A percentile compares a stretch with the other conserved stretches of the same genome.
Evolutionary conservation across 2,113 vertebrate genomes (phyloP).

Genomic region (Micronisus gabar): DNA sequence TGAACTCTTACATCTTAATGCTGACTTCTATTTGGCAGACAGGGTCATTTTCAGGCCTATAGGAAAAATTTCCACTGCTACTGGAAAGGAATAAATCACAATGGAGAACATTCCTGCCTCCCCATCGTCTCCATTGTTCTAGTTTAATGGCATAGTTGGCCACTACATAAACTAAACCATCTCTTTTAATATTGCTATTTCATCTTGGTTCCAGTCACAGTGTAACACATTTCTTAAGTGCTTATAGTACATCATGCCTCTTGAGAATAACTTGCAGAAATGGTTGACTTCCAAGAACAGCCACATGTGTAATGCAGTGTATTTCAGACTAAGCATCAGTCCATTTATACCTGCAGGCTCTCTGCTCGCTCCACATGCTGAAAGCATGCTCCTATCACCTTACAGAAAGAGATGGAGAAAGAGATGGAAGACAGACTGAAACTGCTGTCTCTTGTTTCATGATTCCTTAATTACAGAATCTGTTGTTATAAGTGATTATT

Average conservation of each 20-base stretch:
- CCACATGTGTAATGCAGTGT: slow-evolving; percentile 37
- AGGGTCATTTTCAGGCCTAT: slow-evolving; percentile 68
- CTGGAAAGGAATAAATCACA: slow-evolving; percentile 77
- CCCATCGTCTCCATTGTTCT: slow-evolving; percentile 65
- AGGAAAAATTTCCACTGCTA: slow-evolving; percentile 74
- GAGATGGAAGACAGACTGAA: slow-evolving; percentile 31
- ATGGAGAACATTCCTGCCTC: slow-evolving; percentile 66
- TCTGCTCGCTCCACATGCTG: neutral
- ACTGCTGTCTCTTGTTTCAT: slow-evolving; percentile 8
- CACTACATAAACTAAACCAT: slow-evolving; percentile 68
- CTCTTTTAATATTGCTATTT: slow-evolving; percentile 73
- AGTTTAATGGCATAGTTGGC: slow-evolving; percentile 80
- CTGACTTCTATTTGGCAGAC: slow-evolving; percentile 71
- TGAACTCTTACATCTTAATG: slow-evolving; percentile 65
- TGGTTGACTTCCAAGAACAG: slow-evolving; percentile 75
- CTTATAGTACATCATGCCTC: slow-evolving; percentile 64
- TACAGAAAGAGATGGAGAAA: neutral
- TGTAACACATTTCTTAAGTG: slow-evolving; percentile 70
- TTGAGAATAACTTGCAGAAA: slow-evolving; percentile 67
- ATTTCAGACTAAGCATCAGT: neutral
- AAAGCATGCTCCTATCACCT: neutral
- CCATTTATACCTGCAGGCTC: neutral
- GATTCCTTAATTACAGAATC: slow-evolving; percentile 50
- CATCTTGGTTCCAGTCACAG: slow-evolving; percentile 69
- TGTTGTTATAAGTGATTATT: slow-evolving; percentile 52